Base-by-base conservation (phyloP, 2,888 invertebrate genomes). In the Diplolepis rosae region DNA sequence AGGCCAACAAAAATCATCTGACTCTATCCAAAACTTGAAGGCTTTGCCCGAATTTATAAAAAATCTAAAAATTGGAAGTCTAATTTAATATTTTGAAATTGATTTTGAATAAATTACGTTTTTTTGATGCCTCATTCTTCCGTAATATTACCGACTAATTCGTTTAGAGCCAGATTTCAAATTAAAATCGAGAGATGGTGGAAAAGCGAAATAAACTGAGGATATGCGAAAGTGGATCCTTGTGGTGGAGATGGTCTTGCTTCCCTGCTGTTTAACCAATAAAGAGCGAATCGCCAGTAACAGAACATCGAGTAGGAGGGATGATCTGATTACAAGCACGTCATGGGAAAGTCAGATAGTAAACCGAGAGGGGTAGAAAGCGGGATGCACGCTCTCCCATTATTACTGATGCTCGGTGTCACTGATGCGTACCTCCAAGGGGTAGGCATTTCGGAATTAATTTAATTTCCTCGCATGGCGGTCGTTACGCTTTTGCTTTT, bases 281-380 rank as follows among this genome's bases (percentile, higher is more conserved):
- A 70, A 70, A 67, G 72, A 67, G 56, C 61, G 65, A 67, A 71
- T 72, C 54, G 70, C 72, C 73, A 71, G 77, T 74, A 77, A 80
- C 75, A 75, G 78, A 77, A 73, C 76, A 75, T 73, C 75, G 76
- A 68, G 74, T 71, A 65, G 73, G 68, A 69, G 81, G 76, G 83
- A 79, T 82, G 83, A 84, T 85, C 83, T 81, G 87, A 88, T 88
- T 87, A 87, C 83, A 81, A 82, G 80, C 81, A 80, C 85, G 86
- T 87, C 88, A 88, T 88, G 88, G 88, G 88, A 88, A 88, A 88
- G 87, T 87, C 85, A 86, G 80, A 66, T 68, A 68, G 68, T 65
- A 61, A 30, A 22, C 48, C 65, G 52, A 3, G 52, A 27, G 56
- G 78, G 79, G 80, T 78, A 77, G 76, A 75, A 75, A 79, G 6